Conservation (phyloP, 2,888 invertebrate species). For the Drosophila demipolita region DNA sequence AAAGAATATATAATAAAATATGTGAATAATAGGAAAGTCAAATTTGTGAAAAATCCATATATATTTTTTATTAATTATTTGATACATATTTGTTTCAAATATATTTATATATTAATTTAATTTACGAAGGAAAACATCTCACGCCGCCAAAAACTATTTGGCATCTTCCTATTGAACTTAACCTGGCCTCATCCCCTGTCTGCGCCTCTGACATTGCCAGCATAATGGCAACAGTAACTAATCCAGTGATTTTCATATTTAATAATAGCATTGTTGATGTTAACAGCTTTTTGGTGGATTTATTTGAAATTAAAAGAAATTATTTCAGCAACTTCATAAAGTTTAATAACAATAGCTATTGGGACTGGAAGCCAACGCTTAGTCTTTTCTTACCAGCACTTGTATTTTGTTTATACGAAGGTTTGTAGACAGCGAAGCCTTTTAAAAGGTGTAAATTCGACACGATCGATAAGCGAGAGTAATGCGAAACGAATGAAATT, state of each 20-base stretch:
- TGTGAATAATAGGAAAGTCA: background rate
- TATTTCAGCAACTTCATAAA: background rate
- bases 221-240: slow-evolving; percentile 11
- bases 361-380: background rate
- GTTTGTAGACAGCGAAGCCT: background rate
- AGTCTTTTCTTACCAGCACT: background rate
- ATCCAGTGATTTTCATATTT: background rate
- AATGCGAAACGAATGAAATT: background rate
- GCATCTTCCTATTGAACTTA: no score
- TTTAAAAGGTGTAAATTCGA: background rate
- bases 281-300: background rate
- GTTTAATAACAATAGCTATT: background rate
- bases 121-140: slow-evolving; percentile 24
- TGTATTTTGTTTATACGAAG: background rate
- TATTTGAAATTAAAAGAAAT: background rate
- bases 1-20: background rate
- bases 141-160: slow-evolving; percentile 13
- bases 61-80: background rate
- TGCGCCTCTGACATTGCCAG: slow-evolving; percentile 3
- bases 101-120: background rate
- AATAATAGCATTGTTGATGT: background rate
- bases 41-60: background rate
- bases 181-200: no score
- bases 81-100: background rate
- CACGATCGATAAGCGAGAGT: background rate